Evolutionary conservation across 92 coral and sea anemone genomes (phyloP).

Genomic region (Siderastrea siderea): DNA sequence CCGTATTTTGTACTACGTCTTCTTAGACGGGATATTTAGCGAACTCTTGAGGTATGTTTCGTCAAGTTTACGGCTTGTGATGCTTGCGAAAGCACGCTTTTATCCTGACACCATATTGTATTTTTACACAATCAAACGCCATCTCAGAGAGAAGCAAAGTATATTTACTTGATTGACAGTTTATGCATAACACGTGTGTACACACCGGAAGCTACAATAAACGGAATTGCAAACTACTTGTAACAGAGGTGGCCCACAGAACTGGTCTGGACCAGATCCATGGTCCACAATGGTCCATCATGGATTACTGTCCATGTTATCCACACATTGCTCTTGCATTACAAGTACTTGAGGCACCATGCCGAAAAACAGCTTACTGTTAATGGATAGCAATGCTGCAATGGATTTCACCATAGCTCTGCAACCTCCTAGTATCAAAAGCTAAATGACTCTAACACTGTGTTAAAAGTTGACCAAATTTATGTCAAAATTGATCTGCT

Average conservation of each 20-base stretch:
- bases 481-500: too few relatives aligned
- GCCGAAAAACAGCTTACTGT: too few relatives aligned
- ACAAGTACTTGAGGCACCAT: too few relatives aligned
- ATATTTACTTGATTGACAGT: neutral
- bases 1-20: neutral
- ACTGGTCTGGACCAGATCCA: too few relatives aligned
- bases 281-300: too few relatives aligned
- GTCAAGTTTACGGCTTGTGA: neutral
- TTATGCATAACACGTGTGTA: neutral
- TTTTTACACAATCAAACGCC: neutral
- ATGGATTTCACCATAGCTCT: too few relatives aligned
- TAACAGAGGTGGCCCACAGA: neutral
- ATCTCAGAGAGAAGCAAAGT: neutral
- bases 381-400: too few relatives aligned
- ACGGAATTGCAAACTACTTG: neutral
- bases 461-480: too few relatives aligned
- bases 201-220: neutral
- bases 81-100: neutral
- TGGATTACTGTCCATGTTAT: too few relatives aligned
- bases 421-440: too few relatives aligned
- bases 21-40: neutral
- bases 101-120: neutral
- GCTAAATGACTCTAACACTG: too few relatives aligned
- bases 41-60: neutral
- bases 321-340: too few relatives aligned